A percentile compares a stretch with the other conserved stretches of the same genome.
phyloP scores from a whole-genome alignment of 2,113 vertebrate genomes.

The Panurus biarmicus region DNA sequence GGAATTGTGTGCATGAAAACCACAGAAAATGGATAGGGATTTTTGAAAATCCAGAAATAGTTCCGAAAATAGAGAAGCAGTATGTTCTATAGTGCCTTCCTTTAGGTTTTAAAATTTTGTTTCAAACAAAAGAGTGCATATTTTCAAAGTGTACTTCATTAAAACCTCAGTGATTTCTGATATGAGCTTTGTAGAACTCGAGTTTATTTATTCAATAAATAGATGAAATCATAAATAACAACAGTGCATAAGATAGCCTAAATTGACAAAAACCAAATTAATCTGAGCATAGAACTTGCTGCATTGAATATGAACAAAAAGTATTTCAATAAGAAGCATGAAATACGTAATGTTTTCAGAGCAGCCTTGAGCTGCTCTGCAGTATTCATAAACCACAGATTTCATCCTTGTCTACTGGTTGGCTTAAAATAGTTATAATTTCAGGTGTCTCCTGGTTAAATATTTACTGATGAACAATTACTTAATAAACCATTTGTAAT shows the following conservation, averaged over 20 bases:
- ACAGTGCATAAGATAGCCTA: background rate
- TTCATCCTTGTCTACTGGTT: background rate
- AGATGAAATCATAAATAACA: conserved; percentile 46
- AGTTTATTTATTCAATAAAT: conserved; percentile 37
- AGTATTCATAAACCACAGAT: background rate
- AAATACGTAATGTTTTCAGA: background rate
- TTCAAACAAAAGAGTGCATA: background rate
- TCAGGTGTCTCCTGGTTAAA: background rate
- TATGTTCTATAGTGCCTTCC: background rate
- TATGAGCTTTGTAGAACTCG: background rate
- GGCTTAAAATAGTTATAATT: background rate
- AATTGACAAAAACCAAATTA: background rate
- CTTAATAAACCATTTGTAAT: background rate
- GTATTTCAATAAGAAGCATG: background rate
- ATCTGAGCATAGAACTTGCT: background rate
- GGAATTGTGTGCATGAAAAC: background rate
- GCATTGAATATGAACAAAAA: conserved; percentile 4
- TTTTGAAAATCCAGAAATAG: background rate
- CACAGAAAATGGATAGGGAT: background rate
- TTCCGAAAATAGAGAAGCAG: background rate
- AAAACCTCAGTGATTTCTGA: conserved; percentile 25
- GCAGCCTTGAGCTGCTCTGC: background rate
- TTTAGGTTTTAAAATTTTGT: background rate
- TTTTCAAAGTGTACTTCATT: conserved; percentile 4
- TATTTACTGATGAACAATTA: background rate